Evolutionary conservation across 2,888 invertebrate species (phyloP), one percentile per base, ranked within the genome.

Genomic region (Drosophila ezoana): DNA sequence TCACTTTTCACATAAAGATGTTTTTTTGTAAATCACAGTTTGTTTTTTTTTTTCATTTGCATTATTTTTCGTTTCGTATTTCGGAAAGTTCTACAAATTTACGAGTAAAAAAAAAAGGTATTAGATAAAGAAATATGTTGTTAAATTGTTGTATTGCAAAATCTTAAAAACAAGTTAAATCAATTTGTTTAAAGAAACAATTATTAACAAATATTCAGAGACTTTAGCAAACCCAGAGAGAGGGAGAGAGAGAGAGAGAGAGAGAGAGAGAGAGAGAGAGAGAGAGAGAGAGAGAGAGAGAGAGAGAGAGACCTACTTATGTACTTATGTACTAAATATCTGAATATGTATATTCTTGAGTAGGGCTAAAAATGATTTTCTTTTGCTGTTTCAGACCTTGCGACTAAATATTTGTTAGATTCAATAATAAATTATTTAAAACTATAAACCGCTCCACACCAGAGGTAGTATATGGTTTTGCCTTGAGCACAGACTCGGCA

Each of bases 11-110:
- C 68, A 76, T 63, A 76, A 75, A 76, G 59, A 75, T 69, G 59
- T n/a, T n/a, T 72, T 75, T 63, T 74, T 80, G 75, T 81, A 90
- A 90, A 91, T 91, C 91, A 91, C 91, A 91, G 91, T 90, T 91
- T 89, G 89, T 81, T 82, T 87, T 18, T 2, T 18, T 2, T 18
- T 76, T 71, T 72, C 76, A 84, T 82, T 89, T 90, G 85, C 81
- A 87, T 84, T 89, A 89, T 79, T 83, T 89, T 79, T 87, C 76
- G 82, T 81, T 79, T 71, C 20, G 28, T 53, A 64, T 44, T 63
- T 37, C 57, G 57, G 43, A 48, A 28, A 57, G 58, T 52, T 51
- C 59, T 33, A n/a, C 8, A 69, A 67, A 18, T 33, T 38, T 52
- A 49, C 16, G 44, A 73, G n/a, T 41, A 40, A 52, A 35, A 44